phyloP scores from a whole-genome alignment of 1,140 invertebrate genomes.

The Drosophila suzukii region DNA sequence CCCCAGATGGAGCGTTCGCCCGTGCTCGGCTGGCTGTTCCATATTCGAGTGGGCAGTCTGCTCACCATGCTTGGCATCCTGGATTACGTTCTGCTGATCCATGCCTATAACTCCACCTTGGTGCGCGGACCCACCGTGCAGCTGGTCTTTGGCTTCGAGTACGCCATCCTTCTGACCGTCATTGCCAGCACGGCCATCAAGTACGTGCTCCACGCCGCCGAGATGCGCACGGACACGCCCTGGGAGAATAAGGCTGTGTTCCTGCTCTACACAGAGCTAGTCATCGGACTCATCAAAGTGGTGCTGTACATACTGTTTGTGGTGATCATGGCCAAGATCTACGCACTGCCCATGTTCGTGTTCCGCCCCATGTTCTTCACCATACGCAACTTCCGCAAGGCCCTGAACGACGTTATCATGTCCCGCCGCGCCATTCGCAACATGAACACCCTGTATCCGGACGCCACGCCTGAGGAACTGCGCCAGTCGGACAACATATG shows the following conservation, averaged over 20 bases:
- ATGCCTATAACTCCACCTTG: slow-evolving; percentile 98
- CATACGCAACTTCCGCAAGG: slow-evolving; percentile 98
- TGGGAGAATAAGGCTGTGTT: slow-evolving; percentile 99
- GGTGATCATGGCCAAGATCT: slow-evolving; percentile 98
- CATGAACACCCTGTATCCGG: slow-evolving; percentile 99
- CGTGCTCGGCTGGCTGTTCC: slow-evolving; percentile 97
- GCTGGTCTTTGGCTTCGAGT: slow-evolving; percentile 99
- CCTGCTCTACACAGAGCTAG: slow-evolving; percentile 97
- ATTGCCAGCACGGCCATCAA: slow-evolving; percentile 97
- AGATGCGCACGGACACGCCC: slow-evolving; percentile 97
- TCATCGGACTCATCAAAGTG: slow-evolving; percentile 96
- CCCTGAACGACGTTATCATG: slow-evolving; percentile 98
- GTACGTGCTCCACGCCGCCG: slow-evolving; percentile 97
- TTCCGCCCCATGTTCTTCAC: slow-evolving; percentile 99
- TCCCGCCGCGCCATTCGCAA: slow-evolving; percentile 98
- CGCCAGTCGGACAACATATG: slow-evolving; percentile 98
- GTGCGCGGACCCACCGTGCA: slow-evolving; percentile 98
- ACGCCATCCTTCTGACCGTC: slow-evolving; percentile 98
- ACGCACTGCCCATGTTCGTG: slow-evolving; percentile 98
- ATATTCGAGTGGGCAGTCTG: slow-evolving; percentile 95
- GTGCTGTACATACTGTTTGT: slow-evolving; percentile 97
- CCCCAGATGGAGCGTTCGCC: slow-evolving; percentile 98
- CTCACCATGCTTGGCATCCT: slow-evolving; percentile 91
- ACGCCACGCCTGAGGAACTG: slow-evolving; percentile 97
- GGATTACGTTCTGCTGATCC: slow-evolving; percentile 95